Evolutionary conservation across 64 coral and sea anemone species (phyloP).

Genomic region (Orbicella faveolata): DNA sequence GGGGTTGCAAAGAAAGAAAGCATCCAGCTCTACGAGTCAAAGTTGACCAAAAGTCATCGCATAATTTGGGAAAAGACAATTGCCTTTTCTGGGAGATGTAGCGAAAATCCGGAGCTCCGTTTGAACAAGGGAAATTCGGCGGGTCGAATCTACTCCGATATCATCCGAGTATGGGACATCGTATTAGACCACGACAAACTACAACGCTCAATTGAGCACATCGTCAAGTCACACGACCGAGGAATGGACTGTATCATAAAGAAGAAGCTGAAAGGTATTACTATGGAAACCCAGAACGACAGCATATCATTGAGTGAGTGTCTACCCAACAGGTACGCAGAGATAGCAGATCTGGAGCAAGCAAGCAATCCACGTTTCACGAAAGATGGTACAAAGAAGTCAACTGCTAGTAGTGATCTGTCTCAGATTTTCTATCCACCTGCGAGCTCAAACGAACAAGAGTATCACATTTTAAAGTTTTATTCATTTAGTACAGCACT

Average conservation of each 20-base stretch:
- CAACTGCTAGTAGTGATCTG: not conserved
- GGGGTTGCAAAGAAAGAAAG: constrained; percentile 32
- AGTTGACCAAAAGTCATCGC: constrained; percentile 40
- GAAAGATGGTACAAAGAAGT: not conserved
- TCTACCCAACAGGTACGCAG: constrained; percentile 68
- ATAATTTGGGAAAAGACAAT: constrained; percentile 71
- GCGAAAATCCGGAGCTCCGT: constrained; percentile 38
- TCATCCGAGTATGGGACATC: constrained; percentile 95
- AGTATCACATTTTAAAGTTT: constrained; percentile 95
- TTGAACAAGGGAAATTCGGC: not conserved
- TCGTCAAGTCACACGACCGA: constrained; percentile 83
- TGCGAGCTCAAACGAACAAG: constrained; percentile 83
- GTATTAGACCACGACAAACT: constrained; percentile 74
- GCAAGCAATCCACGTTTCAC: not conserved
- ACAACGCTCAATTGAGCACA: constrained; percentile 70
- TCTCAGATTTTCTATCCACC: constrained; percentile 70
- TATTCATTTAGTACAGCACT: constrained; percentile 76
- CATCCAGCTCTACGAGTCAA: constrained; percentile 57
- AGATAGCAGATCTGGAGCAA: constrained; percentile 23
- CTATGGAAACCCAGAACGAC: constrained; percentile 16
- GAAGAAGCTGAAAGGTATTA: constrained; percentile 72
- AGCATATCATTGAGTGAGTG: constrained; percentile 22
- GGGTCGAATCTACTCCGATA: constrained; percentile 84
- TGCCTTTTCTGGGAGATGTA: constrained; percentile 64
- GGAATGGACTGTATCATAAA: constrained; percentile 85